Evolutionary conservation across 2,888 invertebrate species (phyloP).

Genomic region (Belgica antarctica): DNA sequence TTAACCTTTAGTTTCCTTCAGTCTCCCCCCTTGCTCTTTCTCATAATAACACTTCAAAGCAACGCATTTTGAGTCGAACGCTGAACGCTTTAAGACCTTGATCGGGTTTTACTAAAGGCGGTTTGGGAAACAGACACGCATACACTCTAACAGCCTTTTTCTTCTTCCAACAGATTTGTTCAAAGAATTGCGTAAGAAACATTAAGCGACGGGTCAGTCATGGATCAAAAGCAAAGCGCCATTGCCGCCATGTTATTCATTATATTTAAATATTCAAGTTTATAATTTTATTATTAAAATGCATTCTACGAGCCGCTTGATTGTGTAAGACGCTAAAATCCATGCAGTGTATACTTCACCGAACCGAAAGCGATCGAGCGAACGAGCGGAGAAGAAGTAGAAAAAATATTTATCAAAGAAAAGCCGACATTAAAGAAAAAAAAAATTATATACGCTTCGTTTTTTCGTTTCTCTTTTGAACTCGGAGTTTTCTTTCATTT

Average conservation of each 20-base stretch:
- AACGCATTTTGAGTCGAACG: slow-evolving; percentile 19
- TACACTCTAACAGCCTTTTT: too few relatives aligned
- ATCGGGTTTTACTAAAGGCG: slow-evolving; percentile 15
- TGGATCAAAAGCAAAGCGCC: slow-evolving; percentile 20
- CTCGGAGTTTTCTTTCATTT: slow-evolving; percentile 25
- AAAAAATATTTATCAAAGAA: slow-evolving; percentile 20
- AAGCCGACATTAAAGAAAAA: slow-evolving; percentile 28
- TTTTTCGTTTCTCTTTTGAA: slow-evolving; percentile 19
- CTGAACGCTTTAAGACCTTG: too few relatives aligned
- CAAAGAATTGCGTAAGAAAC: slow-evolving; percentile 12
- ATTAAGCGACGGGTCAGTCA: not conserved
- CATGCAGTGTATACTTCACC: slow-evolving; percentile 12
- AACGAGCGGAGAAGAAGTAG: not conserved
- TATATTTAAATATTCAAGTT: slow-evolving; percentile 31
- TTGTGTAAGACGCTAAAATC: slow-evolving; percentile 20
- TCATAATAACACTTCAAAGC: not conserved
- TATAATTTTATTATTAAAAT: slow-evolving; percentile 27
- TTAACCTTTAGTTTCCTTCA: slow-evolving; percentile 19
- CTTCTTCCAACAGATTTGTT: slow-evolving; percentile 9
- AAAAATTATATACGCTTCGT: slow-evolving; percentile 26
- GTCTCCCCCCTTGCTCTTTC: not conserved
- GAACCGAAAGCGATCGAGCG: not conserved
- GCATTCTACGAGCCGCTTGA: slow-evolving; percentile 6
- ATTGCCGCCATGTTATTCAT: not conserved
- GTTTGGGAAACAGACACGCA: not conserved